These are phyloP conservation scores for Thunnus albacares DNA, from an alignment of 2,797 vertebrate species.

Conservation along the genomic window DNA sequence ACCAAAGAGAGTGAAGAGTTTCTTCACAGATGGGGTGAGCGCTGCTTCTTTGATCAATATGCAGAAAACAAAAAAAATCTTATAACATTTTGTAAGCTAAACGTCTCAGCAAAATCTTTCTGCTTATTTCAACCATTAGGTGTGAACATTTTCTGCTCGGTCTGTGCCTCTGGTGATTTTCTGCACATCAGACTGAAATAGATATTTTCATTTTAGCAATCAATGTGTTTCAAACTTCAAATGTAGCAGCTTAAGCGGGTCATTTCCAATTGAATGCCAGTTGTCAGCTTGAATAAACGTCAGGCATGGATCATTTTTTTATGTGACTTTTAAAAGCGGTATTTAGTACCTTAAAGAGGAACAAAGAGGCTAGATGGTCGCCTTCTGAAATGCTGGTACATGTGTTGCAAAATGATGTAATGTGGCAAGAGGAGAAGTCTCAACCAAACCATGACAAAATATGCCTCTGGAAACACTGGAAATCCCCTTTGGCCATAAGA, in stretches of 20 bases:
- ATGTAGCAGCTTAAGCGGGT: not conserved
- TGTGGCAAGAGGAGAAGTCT: not conserved
- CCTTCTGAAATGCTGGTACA: not conserved
- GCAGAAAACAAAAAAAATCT: not conserved
- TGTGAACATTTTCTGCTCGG: not conserved
- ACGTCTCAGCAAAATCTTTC: too few relatives aligned
- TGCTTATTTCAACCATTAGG: too few relatives aligned
- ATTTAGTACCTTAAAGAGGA: not conserved
- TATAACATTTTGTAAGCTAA: not conserved
- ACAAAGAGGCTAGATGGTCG: not conserved
- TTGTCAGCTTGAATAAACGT: conserved; percentile 1
- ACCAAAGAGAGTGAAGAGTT: conserved; percentile 95
- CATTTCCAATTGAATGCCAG: not conserved
- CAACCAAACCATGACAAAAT: not conserved
- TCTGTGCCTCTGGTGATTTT: not conserved
- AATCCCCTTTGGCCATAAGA: not conserved
- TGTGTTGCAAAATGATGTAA: not conserved
- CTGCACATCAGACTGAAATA: not conserved
- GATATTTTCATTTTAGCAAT: not conserved
- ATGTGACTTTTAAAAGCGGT: not conserved
- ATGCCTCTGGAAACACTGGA: not conserved
- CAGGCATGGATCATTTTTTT: not conserved
- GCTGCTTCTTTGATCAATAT: not conserved
- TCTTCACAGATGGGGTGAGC: conserved; percentile 97
- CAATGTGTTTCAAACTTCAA: not conserved